Evolutionary conservation across 92 coral and sea anemone genomes (phyloP), one percentile per base, ranked within the genome.

Genomic region (Epizoanthus ramosus): DNA sequence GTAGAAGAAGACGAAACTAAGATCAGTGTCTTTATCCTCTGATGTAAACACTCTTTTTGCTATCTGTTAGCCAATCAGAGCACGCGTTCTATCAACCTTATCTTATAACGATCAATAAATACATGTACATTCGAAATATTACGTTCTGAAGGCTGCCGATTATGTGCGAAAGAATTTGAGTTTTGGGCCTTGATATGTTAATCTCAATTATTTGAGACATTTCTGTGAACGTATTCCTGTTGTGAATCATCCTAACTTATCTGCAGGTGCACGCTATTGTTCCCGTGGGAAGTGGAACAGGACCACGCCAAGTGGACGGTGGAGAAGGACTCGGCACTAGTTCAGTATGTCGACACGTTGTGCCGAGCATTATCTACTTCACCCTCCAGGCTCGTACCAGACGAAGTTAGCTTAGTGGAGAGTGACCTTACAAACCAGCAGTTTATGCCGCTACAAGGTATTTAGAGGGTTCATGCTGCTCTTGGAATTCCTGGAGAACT

Each of bases 311-410:
- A 73, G 80, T 96, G 99, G 99, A 82, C 90, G 24, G 41, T 90
- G 21, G 85, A 92, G 37, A 90, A 88, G 65, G 99, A 96, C 90
- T 86, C 88, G 80, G 85, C 90, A 67, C 86, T 96, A 41, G 89
- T 93, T 25, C 89, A 74, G 47, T 96, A 85, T 67, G 91, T 94
- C 59, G 95, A 96, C 84, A 68, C 90, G 50, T 80, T 92, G 68
- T 91, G 98, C 69, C 93, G 90, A 13, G 90, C 93, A 3, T 67
- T 92, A 73, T 96, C 98, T 22, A 91, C 94, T 18, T 88, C 99
- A 12, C 98, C 99, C 9, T 94, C 94, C 23, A 91, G 98, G 52
- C 92, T 96, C n/a, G 88, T 88, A 89, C 96, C 99, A 6, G 99
- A 96, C 31, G 99, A 96, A 79, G 73, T 96, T 23, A 85, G 86